Evolutionary conservation across 1,140 invertebrate genomes (phyloP).

Genomic region (Eupristina koningsbergeri): DNA sequence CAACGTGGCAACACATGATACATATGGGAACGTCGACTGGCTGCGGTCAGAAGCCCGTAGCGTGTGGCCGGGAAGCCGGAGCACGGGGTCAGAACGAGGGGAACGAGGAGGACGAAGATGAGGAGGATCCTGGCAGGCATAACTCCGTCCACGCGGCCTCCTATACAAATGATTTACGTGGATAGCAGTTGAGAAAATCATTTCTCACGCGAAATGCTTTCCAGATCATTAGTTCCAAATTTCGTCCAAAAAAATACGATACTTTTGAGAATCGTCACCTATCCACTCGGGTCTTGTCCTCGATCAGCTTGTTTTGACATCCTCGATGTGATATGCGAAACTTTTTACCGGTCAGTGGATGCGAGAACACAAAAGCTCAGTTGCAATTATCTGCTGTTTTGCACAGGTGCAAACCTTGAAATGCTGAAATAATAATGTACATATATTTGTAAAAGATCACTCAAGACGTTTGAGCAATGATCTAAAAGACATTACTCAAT

Average conservation of each 20-base stretch:
- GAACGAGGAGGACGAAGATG: neutral
- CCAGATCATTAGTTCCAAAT: neutral
- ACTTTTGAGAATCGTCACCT: neutral
- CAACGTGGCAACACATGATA: slow-evolving; percentile 69
- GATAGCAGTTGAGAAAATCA: neutral
- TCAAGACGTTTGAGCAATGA: too few species aligned
- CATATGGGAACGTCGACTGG: slow-evolving; percentile 73
- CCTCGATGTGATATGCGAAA: too few species aligned
- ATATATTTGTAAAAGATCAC: too few species aligned
- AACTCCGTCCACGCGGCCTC: neutral
- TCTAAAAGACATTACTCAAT: too few species aligned
- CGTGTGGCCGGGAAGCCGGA: slow-evolving; percentile 30
- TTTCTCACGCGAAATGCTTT: slow-evolving; percentile 40
- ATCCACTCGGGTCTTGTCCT: neutral
- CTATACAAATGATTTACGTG: slow-evolving; percentile 42
- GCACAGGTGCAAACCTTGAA: too few species aligned
- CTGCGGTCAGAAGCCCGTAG: slow-evolving; percentile 70
- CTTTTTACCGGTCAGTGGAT: too few species aligned
- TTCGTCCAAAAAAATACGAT: neutral
- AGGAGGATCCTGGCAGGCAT: slow-evolving; percentile 5
- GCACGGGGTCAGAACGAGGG: neutral
- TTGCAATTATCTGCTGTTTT: too few species aligned
- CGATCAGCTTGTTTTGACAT: too few species aligned
- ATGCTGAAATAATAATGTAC: too few species aligned
- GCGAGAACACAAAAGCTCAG: too few species aligned